phyloP scores from a whole-genome alignment of 35 echinoderm and acorn worm species.

The Heliocidaris erythrogramma region DNA sequence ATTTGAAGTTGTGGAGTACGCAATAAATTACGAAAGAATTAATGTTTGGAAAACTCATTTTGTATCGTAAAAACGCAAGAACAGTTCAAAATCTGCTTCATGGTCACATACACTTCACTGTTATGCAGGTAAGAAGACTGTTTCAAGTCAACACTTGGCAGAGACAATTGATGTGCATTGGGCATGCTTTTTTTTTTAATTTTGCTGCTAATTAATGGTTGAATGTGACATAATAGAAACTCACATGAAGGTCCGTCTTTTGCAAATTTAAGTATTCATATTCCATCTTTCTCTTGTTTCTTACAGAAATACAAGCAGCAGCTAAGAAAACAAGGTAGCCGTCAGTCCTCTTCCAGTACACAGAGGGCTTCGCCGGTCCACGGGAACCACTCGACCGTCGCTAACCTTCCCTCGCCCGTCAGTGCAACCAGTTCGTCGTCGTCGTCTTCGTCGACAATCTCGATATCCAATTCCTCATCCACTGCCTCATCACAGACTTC shows the following conservation, averaged over 20 bases:
- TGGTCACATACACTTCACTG: too few species aligned
- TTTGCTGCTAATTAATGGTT: too few species aligned
- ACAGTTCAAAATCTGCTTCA: too few species aligned
- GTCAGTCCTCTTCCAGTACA: conserved; percentile 75
- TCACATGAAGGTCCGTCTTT: neutral
- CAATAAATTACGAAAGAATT: too few species aligned
- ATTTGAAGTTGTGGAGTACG: too few species aligned
- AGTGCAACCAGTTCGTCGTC: conserved; percentile 15
- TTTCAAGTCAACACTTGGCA: too few species aligned
- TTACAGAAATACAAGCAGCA: conserved; percentile 91
- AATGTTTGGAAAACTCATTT: too few species aligned
- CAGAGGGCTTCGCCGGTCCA: conserved; percentile 91
- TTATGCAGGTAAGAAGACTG: too few species aligned
- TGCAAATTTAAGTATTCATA: neutral
- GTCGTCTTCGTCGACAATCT: conserved; percentile 21
- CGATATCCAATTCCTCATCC: conserved; percentile 52
- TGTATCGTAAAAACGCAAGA: too few species aligned
- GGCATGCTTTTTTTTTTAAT: too few species aligned
- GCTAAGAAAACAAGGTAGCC: conserved; percentile 85
- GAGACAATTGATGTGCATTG: too few species aligned
- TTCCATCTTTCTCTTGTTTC: neutral
- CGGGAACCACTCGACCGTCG: conserved; percentile 74
- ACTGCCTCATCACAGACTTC: conserved; percentile 25
- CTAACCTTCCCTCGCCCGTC: conserved; percentile 49
- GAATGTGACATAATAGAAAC: too few species aligned